A percentile compares a stretch with the other conserved stretches of the same genome.
These are phyloP conservation scores for Gallinago stenura DNA, from an alignment of 2,797 vertebrate species.

Conservation along the genomic window DNA sequence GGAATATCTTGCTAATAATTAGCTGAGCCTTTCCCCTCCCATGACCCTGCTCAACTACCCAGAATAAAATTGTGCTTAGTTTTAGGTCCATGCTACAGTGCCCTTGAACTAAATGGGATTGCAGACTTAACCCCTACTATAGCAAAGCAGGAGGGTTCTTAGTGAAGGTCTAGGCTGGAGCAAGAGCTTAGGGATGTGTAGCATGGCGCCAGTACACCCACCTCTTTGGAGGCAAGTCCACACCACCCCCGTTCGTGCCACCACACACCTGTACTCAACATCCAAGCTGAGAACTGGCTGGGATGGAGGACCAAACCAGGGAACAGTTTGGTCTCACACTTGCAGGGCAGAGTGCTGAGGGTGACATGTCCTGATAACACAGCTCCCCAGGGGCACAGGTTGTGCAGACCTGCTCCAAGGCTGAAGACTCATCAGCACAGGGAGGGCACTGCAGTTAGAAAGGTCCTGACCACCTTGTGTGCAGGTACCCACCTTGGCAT, in stretches of 20 bases:
- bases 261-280: not conserved
- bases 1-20: slow-evolving; percentile 1
- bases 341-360: fast-evolving
- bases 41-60: not conserved
- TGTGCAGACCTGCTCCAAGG: not conserved
- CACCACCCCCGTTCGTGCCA: not conserved
- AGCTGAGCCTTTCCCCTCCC: not conserved
- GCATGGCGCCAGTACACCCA: not conserved
- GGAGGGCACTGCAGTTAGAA: not conserved
- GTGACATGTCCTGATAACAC: not conserved
- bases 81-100: not conserved
- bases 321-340: not conserved
- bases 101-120: not conserved
- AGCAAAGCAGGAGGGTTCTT: not conserved
- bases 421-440: not conserved
- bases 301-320: not conserved
- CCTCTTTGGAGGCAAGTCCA: not conserved
- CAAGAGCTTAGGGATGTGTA: not conserved
- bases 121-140: not conserved
- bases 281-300: not conserved
- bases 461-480: not conserved
- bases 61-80: not conserved
- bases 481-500: fast-evolving
- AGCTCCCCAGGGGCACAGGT: not conserved
- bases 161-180: not conserved